Conservation (phyloP, 1,140 invertebrate genomes). For the Drosophila murphyi region DNA sequence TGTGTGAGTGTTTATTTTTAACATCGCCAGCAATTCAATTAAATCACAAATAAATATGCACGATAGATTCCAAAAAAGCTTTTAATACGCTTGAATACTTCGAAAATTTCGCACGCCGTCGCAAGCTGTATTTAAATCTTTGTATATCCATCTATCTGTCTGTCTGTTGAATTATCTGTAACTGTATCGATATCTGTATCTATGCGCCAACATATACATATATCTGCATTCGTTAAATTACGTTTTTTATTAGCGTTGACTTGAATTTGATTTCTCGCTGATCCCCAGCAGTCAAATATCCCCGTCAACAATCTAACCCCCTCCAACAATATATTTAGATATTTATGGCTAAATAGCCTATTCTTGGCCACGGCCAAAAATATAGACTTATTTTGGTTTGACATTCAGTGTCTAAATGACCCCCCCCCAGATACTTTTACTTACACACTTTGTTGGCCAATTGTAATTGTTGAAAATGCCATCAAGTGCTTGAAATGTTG, state of each 20-base stretch:
- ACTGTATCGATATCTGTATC: not conserved
- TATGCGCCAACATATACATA: not conserved
- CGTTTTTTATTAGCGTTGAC: not conserved
- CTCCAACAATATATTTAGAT: not conserved
- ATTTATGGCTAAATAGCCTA: constrained; percentile 34
- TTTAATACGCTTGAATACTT: constrained; percentile 57
- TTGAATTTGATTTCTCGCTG: constrained; percentile 21
- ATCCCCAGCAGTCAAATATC: not conserved
- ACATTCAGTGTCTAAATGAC: constrained; percentile 41
- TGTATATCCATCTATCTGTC: not conserved
- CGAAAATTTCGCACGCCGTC: constrained; percentile 28
- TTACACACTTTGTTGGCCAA: constrained; percentile 19
- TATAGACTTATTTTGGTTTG: constrained; percentile 22
- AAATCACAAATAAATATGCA: constrained; percentile 81
- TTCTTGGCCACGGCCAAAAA: constrained; percentile 54
- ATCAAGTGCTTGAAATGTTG: constrained; percentile 26
- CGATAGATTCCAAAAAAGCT: constrained; percentile 59
- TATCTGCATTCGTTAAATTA: constrained; percentile 12
- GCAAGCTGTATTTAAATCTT: constrained; percentile 15
- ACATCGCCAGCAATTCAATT: constrained; percentile 74
- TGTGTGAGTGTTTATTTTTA: constrained; percentile 68
- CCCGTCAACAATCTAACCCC: not conserved
- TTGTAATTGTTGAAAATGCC: constrained; percentile 35
- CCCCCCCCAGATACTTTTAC: not conserved
- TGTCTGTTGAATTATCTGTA: constrained; percentile 7